Evolutionary conservation across 2,797 vertebrate species (phyloP), one percentile per base, ranked within the genome.

Genomic region (Spinus olivaceus): DNA sequence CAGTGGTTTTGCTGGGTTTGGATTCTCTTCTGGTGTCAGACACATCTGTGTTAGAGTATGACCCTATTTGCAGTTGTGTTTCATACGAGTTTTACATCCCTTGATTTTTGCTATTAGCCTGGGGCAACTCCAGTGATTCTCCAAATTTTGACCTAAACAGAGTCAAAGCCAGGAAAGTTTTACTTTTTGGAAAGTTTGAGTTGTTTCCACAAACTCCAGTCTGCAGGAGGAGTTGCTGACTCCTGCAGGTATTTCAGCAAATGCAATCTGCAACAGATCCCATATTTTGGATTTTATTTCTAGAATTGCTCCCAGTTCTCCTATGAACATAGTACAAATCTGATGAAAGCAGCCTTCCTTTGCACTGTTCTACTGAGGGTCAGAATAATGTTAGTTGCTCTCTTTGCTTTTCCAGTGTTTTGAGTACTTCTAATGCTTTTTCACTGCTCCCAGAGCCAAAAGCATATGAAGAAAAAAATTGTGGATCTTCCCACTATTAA

Each of bases 301-400:
- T 80, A 92, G 88, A 95, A 95, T 83, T 96, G 77, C 27, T 96
- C 91, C 95, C 89, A 64, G 44, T 86, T 71, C 87, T 90, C 87
- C 81, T 46, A 70, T 96, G 94, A 96, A 86, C 46, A 42, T 33
- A 81, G 80, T 37, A 46, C 87, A 95, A 95, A 67, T 70, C 85
- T 88, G 95, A 97, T 92, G 82, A 91, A 95, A 94, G 76, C 23
- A 37, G 54, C 69, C 86, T 93, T 87, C 3, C 0, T 79, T 92
- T 51, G 0, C 73, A 66, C 87, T 82, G 59, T 74, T 92, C 70
- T 79, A 28, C 54, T 18, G 6, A 86, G 79, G 92, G 89, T 91
- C 89, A 90, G 87, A 84, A 64, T 88, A 92, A 94, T 12, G 47
- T 71, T 81, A 73, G 87, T 50, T 79, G 54, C 72, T 90, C 44